phyloP scores from a whole-genome alignment of 2,113 vertebrate genomes.

The Microcebus jonahi region DNA sequence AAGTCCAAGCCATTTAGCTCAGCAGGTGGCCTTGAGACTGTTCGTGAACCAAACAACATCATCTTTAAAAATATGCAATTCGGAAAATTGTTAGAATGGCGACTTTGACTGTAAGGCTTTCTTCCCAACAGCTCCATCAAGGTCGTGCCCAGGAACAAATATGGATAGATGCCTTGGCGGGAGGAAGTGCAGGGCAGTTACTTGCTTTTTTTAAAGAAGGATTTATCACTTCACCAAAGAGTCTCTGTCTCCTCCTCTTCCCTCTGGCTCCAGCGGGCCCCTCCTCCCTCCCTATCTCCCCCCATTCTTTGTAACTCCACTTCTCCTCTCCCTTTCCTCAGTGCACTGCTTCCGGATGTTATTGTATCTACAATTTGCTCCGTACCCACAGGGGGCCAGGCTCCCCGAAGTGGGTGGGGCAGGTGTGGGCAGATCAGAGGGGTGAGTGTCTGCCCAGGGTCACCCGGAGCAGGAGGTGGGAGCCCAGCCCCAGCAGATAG shows the following conservation, averaged over 20 bases:
- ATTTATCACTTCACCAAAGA: neutral
- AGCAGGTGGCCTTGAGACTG: neutral
- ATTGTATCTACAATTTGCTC: neutral
- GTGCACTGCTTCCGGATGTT: neutral
- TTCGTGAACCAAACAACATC: neutral
- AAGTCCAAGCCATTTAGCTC: neutral
- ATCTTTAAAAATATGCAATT: neutral
- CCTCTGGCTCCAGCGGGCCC: neutral
- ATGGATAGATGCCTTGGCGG: neutral
- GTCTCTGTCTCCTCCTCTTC: neutral
- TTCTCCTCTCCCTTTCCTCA: neutral
- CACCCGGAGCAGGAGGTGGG: neutral
- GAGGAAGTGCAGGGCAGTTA: neutral
- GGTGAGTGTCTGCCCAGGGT: accelerated
- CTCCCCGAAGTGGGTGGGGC: neutral
- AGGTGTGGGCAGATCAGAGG: neutral
- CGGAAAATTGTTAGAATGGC: neutral
- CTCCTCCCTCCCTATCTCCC: no score
- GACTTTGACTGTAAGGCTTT: neutral
- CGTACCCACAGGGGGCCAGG: accelerated
- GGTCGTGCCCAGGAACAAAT: accelerated
- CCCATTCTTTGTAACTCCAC: no score
- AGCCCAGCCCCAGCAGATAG: neutral
- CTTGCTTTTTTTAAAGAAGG: neutral
- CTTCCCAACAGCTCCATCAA: neutral